Conservation (phyloP, 2,797 vertebrate species). For the Spheniscus humboldti region DNA sequence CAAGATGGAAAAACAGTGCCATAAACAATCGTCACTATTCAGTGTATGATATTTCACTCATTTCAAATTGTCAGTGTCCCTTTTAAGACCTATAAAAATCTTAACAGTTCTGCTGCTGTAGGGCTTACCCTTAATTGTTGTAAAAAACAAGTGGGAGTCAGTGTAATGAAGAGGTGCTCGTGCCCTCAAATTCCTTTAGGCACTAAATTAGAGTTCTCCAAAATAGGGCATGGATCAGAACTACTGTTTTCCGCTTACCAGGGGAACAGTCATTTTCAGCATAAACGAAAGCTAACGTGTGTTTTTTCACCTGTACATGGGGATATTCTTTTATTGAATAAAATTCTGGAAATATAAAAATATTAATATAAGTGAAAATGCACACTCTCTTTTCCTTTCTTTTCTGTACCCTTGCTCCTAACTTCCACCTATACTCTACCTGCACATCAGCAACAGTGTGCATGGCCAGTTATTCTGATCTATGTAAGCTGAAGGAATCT, state of each 20-base stretch:
- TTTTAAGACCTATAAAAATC: constrained; percentile 46
- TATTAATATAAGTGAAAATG: background rate
- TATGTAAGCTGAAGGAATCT: background rate
- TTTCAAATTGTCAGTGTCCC: background rate
- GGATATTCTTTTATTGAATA: background rate
- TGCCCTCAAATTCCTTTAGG: constrained; percentile 31
- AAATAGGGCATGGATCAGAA: constrained; percentile 27
- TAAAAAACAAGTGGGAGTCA: constrained; percentile 50
- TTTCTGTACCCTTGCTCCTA: background rate
- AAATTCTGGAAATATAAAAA: background rate
- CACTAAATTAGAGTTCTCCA: constrained; percentile 1
- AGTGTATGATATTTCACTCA: background rate
- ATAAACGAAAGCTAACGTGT: background rate
- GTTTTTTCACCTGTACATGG: background rate
- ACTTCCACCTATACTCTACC: background rate
- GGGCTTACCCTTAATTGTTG: constrained; percentile 35
- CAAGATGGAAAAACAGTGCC: background rate
- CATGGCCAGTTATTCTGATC: background rate
- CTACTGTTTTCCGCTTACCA: background rate
- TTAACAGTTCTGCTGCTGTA: constrained; percentile 27
- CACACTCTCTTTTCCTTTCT: background rate
- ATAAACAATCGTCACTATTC: background rate
- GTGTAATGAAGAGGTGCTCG: constrained; percentile 21
- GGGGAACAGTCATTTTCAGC: background rate
- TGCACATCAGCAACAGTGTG: background rate